Percentiles rank a stretch among this genome's conserved stretches.
phyloP scores from a whole-genome alignment of 2,113 vertebrate genomes.

The Leucoraja erinaceus region DNA sequence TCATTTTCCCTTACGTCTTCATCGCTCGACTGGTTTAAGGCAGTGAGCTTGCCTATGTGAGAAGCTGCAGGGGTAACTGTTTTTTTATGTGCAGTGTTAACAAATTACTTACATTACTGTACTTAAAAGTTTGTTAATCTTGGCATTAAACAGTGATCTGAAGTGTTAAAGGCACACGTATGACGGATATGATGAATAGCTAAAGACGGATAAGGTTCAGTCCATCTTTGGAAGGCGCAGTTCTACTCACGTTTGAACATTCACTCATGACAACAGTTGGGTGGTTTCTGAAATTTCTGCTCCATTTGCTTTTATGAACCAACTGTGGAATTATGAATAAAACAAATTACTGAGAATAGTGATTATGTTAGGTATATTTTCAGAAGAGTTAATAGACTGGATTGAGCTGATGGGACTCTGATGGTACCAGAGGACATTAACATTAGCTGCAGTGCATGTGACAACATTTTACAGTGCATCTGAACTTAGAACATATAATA shows the following conservation, averaged over 20 bases:
- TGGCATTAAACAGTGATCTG: not conserved
- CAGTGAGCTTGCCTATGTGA: not conserved
- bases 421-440: too few species aligned
- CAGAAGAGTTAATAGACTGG: too few species aligned
- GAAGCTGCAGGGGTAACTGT: not conserved
- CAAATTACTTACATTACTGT: not conserved
- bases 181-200: not conserved
- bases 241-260: not conserved
- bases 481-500: too few species aligned
- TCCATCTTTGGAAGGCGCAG: not conserved
- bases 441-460: too few species aligned
- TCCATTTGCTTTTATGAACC: not conserved
- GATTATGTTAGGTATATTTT: too few species aligned
- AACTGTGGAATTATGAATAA: not conserved
- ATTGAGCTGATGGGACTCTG: too few species aligned
- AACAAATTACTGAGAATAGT: too few species aligned
- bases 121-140: not conserved
- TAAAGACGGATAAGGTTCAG: not conserved
- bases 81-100: not conserved
- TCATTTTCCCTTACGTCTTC: not conserved
- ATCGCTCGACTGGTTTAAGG: not conserved
- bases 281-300: not conserved
- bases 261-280: not conserved
- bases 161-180: not conserved
- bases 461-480: too few species aligned